phyloP scores from a whole-genome alignment of 2,888 invertebrate genomes.

The Petrolisthes manimaculis region DNA sequence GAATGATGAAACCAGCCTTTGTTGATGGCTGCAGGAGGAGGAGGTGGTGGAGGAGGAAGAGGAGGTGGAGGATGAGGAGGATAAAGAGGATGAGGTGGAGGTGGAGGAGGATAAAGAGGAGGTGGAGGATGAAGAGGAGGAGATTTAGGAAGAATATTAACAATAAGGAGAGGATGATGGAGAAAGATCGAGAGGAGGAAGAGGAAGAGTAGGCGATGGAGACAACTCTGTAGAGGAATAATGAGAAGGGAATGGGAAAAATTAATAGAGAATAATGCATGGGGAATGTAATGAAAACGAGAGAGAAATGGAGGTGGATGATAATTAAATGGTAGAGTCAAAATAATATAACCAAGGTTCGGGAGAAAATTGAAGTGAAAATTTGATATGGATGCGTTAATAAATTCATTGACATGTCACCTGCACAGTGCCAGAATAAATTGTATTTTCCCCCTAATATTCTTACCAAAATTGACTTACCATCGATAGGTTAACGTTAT shows the following conservation, averaged over 20 bases:
- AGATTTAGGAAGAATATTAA: neutral
- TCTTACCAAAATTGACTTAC: no score
- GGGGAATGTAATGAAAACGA: neutral
- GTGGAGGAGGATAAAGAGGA: no score
- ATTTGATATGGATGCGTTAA: no score
- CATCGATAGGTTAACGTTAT: no score
- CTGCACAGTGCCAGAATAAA: no score
- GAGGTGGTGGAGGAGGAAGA: neutral
- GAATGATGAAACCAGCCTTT: neutral
- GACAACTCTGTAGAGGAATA: neutral
- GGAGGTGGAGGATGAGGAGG: neutral
- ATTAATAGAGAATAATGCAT: neutral
- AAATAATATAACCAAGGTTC: no score
- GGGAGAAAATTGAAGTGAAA: no score
- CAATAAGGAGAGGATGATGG: neutral
- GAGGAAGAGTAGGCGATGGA: neutral
- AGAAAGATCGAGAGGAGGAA: neutral
- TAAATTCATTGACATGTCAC: no score
- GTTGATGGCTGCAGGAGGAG: neutral
- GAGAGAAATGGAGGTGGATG: no score
- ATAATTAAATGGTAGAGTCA: no score
- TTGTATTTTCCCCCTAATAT: no score
- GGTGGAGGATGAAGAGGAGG: neutral
- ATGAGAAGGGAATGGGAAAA: neutral
- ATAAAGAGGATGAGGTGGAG: neutral